Evolutionary conservation across 1,140 invertebrate species (phyloP), one percentile per base, ranked within the genome.

Genomic region (Trichonephila inaurata): DNA sequence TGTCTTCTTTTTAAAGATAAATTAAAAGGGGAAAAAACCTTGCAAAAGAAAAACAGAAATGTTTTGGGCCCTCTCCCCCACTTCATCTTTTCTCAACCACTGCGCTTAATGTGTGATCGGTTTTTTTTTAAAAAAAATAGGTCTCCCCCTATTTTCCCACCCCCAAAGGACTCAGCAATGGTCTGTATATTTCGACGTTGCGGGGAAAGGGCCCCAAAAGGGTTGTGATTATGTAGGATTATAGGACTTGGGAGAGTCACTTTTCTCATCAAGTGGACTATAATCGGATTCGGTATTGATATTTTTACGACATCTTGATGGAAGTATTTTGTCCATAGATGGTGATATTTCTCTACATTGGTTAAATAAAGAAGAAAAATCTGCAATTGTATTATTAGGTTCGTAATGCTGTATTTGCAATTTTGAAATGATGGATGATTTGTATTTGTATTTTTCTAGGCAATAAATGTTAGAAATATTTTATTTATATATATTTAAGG

Each of bases 1-100:
- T 77, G 69, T 33, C 69, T 19, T 77, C 69, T 77, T 28, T 33
- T 77, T 77, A n/a, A 77, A 40, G 69, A 77, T 77, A n/a, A 28
- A 77, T 40, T 77, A 77, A 77, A 28, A 77, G 24, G 69, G n/a
- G n/a, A n/a, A n/a, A 77, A 77, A 16, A 33, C 33, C 3, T 77
- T 77, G 24, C 69, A 18, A 33, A 77, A 77, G 69, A n/a, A 16
- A 40, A 77, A 77, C 28, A 40, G 24, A n/a, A 77, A 72, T 28
- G n/a, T 28, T 12, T 16, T 8, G 19, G n/a, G 5, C 21, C 8
- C 19, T n/a, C 7, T 66, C n/a, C 24, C 66, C 66, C 21, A 7
- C 24, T 12, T 12, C 66, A 69, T 69, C 10, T 10, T 24, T 69
- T 69, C 24, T 69, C 66, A 69, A 69, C 24, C 16, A 40, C 33